These are phyloP conservation scores for Paelopatides confundens DNA, from an alignment of 53 echinoderm and acorn worm species.

Conservation along the genomic window DNA sequence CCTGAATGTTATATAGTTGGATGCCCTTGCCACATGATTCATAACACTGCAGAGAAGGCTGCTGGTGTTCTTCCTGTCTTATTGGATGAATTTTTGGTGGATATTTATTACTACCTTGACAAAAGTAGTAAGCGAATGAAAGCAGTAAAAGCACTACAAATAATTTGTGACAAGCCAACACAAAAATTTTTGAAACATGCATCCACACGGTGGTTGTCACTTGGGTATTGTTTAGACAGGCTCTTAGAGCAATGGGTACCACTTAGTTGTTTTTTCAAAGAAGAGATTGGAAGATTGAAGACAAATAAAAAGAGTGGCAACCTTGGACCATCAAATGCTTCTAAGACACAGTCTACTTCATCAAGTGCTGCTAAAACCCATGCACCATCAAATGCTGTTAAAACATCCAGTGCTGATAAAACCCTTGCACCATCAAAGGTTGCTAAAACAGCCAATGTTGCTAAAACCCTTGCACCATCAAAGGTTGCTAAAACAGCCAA, in stretches of 20 bases:
- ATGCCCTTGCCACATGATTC: conserved; percentile 63
- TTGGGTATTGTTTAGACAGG: conserved; percentile 24
- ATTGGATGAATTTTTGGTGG: conserved; percentile 54
- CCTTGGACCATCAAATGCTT: too few relatives aligned
- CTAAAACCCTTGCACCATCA: too few relatives aligned
- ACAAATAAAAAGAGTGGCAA: too few relatives aligned
- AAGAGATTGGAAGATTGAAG: too few relatives aligned
- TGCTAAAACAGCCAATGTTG: too few relatives aligned
- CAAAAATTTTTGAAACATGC: conserved; percentile 53
- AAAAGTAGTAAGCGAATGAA: conserved; percentile 54
- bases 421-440: too few relatives aligned
- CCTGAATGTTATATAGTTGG: conserved; percentile 44
- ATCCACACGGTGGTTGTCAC: conserved; percentile 42
- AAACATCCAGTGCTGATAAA: too few relatives aligned
- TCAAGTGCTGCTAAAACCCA: too few relatives aligned
- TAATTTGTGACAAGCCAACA: background rate
- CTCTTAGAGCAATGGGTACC: conserved; percentile 57
- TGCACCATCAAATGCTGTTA: too few relatives aligned
- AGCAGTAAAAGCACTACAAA: conserved; percentile 1
- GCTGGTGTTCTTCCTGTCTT: conserved; percentile 15
- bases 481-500: too few relatives aligned
- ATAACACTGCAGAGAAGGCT: conserved; percentile 51
- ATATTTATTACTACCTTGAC: conserved; percentile 59
- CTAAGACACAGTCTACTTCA: too few relatives aligned
- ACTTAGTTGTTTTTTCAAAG: background rate